These are phyloP conservation scores for Brachystomella parvula DNA, from an alignment of 1,140 invertebrate genomes.

Conservation along the genomic window DNA sequence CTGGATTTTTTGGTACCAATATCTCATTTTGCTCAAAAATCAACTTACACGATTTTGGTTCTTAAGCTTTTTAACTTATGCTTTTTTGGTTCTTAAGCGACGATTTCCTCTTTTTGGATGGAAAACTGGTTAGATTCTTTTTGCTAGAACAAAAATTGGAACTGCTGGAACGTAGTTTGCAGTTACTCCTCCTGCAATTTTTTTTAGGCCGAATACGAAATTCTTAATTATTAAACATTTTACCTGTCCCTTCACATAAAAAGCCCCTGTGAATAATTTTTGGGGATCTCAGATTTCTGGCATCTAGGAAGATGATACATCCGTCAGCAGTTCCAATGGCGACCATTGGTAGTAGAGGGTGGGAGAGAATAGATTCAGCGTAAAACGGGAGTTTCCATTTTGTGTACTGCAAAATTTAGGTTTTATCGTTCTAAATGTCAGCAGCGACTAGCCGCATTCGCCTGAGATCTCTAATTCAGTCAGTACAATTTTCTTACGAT, in stretches of 20 bases:
- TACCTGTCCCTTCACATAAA: constrained; percentile 11
- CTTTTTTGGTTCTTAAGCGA: no score
- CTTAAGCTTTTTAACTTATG: no score
- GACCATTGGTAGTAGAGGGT: constrained; percentile 29
- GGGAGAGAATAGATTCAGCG: constrained; percentile 14
- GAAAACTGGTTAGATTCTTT: no score
- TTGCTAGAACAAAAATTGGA: no score
- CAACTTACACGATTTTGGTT: no score
- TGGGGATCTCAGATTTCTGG: constrained; percentile 23
- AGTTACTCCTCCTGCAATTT: neutral
- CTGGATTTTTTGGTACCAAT: no score
- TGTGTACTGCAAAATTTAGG: constrained; percentile 3
- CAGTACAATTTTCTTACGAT: constrained; percentile 12
- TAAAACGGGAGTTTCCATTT: constrained; percentile 28
- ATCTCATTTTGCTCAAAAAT: no score
- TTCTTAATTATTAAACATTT: neutral
- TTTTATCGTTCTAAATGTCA: neutral
- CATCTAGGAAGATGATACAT: constrained; percentile 25
- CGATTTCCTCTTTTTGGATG: no score
- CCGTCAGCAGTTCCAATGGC: constrained; percentile 27
- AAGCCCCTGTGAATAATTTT: constrained; percentile 20
- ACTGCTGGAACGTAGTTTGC: neutral
- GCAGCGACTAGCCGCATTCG: neutral
- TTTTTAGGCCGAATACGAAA: neutral
- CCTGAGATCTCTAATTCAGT: neutral